Conservation (phyloP, 2,113 vertebrate species). For the Aegypius monachus region DNA sequence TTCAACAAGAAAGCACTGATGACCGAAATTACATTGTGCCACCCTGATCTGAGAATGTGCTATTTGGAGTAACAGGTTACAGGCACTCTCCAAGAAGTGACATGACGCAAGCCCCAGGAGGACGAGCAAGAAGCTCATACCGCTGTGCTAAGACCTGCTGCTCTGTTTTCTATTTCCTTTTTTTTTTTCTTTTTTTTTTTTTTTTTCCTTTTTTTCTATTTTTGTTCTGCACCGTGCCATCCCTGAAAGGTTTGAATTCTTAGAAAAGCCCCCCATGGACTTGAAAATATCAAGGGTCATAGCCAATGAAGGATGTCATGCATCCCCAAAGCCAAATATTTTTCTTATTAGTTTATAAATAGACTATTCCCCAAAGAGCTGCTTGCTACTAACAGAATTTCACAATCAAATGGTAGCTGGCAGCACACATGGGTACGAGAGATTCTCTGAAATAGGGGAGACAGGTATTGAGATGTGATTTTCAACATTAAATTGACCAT, state of each 20-base stretch:
- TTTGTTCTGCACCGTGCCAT: neutral
- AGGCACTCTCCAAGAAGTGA: neutral
- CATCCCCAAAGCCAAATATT: constrained; percentile 9
- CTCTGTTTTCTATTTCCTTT: neutral
- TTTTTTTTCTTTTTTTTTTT: too few species aligned
- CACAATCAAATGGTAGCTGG: neutral
- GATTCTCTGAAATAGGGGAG: neutral
- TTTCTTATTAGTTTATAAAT: neutral
- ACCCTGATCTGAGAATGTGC: neutral
- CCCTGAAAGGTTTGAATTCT: neutral
- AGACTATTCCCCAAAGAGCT: neutral
- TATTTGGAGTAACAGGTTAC: neutral
- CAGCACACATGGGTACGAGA: rapidly evolving
- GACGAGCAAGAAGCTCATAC: neutral
- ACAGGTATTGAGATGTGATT: neutral
- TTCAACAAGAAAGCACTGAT: neutral
- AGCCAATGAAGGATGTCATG: neutral
- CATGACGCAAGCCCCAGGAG: neutral
- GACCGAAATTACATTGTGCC: neutral
- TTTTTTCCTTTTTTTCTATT: neutral
- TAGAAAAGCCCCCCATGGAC: neutral
- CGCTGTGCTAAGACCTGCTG: neutral
- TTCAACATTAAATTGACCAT: neutral
- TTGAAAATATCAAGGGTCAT: constrained; percentile 41
- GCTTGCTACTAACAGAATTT: neutral